phyloP scores from a whole-genome alignment of 2,888 invertebrate species.

The Brachyptera risi region DNA sequence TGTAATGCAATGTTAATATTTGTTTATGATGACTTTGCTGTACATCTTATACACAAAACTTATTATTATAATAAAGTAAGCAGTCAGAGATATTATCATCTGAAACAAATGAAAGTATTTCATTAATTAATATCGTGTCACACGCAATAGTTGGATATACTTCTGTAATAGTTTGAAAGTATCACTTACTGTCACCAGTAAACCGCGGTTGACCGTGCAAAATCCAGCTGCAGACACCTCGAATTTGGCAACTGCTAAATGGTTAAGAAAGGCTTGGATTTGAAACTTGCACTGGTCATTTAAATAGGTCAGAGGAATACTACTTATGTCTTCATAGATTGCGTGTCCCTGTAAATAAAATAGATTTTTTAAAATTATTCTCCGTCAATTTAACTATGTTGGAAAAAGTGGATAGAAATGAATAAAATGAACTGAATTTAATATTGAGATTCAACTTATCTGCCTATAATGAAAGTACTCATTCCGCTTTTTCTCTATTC shows the following conservation, averaged over 20 bases:
- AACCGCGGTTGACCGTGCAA: neutral
- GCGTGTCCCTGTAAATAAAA: neutral
- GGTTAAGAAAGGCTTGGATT: neutral
- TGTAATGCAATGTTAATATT: no score
- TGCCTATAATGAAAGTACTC: no score
- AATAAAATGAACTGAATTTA: no score
- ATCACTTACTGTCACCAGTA: slow-evolving; percentile 9
- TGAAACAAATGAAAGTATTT: no score
- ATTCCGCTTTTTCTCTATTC: no score
- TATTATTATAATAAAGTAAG: slow-evolving; percentile 14
- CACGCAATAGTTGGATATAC: no score
- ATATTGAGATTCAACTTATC: no score
- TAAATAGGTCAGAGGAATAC: neutral
- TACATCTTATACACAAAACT: neutral
- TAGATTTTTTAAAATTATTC: no score
- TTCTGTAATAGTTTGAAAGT: neutral
- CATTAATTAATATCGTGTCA: slow-evolving; percentile 2
- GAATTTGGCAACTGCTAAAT: neutral
- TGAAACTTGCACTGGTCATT: neutral
- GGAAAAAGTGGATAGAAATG: no score
- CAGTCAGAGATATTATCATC: slow-evolving; percentile 16
- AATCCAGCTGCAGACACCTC: slow-evolving; percentile 11
- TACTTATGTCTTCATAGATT: neutral
- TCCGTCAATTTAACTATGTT: no score
- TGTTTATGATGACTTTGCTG: neutral